phyloP scores from a whole-genome alignment of 2,797 vertebrate genomes.

The Pangasius larnaudii region DNA sequence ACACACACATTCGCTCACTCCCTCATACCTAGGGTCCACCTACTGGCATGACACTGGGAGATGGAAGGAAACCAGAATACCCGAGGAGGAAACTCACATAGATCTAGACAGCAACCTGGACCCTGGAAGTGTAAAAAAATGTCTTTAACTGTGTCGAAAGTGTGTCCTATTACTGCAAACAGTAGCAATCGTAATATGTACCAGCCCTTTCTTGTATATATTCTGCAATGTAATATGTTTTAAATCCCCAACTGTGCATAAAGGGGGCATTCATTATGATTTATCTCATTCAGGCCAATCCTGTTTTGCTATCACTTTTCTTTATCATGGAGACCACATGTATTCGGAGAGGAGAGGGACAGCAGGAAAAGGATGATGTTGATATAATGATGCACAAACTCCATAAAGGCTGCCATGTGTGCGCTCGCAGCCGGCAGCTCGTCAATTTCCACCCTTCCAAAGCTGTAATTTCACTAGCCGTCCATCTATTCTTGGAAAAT shows the following conservation, averaged over 20 bases:
- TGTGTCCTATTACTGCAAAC: background rate
- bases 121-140: background rate
- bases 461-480: constrained; percentile 78
- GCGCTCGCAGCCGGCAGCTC: constrained; percentile 67
- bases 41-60: too few relatives aligned
- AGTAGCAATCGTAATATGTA: background rate
- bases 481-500: constrained; percentile 81
- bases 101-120: background rate
- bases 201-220: background rate
- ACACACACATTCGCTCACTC: background rate
- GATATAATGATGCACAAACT: constrained; percentile 60
- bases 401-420: constrained; percentile 74
- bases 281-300: background rate
- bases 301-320: background rate
- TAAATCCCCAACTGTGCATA: background rate
- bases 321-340: background rate
- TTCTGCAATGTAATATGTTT: background rate
- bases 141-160: background rate
- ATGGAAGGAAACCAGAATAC: background rate
- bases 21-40: background rate
- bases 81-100: background rate
- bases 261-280: background rate
- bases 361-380: constrained; percentile 58
- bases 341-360: background rate
- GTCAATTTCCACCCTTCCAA: constrained; percentile 75